Conservation (phyloP, 2,888 invertebrate genomes). For the Melangyna quadrimaculata region DNA sequence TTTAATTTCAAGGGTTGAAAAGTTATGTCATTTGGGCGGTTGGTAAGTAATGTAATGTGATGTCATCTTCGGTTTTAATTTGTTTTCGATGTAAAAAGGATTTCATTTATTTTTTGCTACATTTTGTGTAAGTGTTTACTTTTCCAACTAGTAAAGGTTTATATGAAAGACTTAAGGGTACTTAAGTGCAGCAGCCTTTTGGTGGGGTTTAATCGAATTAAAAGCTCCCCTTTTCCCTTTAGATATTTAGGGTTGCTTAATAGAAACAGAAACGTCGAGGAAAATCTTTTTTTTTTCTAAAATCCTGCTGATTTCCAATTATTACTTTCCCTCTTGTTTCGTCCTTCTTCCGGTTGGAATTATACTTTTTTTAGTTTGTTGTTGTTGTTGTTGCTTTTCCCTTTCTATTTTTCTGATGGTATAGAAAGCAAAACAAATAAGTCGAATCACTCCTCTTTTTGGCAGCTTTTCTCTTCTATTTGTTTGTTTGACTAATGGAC, state of each 20-base stretch:
- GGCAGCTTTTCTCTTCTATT: slow-evolving; percentile 27
- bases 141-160: background rate
- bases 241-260: background rate
- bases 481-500: slow-evolving; percentile 72
- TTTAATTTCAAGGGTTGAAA: slow-evolving; percentile 14
- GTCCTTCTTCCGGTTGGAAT: slow-evolving; percentile 24
- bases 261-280: background rate
- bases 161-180: slow-evolving; percentile 15
- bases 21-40: slow-evolving; percentile 37
- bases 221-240: background rate
- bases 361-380: slow-evolving; percentile 38
- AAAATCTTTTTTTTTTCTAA: slow-evolving; percentile 10
- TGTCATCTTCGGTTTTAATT: slow-evolving; percentile 53
- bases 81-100: slow-evolving; percentile 59
- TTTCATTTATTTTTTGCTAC: slow-evolving; percentile 19
- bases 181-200: slow-evolving; percentile 42
- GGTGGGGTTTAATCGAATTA: slow-evolving; percentile 53
- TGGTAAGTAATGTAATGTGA: slow-evolving; percentile 2
- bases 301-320: slow-evolving; percentile 69
- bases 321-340: slow-evolving; percentile 45
- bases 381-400: background rate
- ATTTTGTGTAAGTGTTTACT: background rate
- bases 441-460: slow-evolving; percentile 53
- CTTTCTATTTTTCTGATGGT: background rate
- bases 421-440: slow-evolving; percentile 54